A percentile compares a stretch with the other conserved stretches of the same genome.
These are phyloP conservation scores for Patella depressa DNA, from an alignment of 2,888 invertebrate species.

Conservation along the genomic window DNA sequence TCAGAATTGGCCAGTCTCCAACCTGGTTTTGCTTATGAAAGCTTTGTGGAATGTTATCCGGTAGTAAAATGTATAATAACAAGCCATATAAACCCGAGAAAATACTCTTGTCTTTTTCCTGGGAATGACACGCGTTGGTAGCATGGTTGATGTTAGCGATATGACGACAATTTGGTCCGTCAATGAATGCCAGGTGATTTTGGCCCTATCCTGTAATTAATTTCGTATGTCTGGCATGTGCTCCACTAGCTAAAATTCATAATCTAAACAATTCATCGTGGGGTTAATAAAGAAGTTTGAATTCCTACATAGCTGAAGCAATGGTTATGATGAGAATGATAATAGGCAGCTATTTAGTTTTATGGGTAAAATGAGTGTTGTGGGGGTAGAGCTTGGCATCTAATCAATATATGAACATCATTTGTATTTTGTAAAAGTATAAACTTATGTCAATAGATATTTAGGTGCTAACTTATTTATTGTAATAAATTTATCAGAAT, in stretches of 20 bases:
- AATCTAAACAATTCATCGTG: conserved; percentile 21
- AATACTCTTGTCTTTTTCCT: not conserved
- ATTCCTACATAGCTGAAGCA: not conserved
- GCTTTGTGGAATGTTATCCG: conserved; percentile 3
- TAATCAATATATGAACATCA: no score
- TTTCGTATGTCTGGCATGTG: conserved; percentile 15
- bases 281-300: conserved; percentile 19
- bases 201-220: conserved; percentile 9
- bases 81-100: not conserved
- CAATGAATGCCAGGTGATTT: conserved; percentile 19
- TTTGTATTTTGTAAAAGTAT: no score
- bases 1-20: conserved; percentile 5
- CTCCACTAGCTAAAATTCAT: not conserved
- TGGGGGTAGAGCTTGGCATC: not conserved
- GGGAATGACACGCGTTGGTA: conserved; percentile 7
- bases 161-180: conserved; percentile 18
- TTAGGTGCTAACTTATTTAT: no score
- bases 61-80: conserved; percentile 5
- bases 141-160: conserved; percentile 15
- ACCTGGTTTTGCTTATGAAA: not conserved
- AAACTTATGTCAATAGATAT: not conserved
- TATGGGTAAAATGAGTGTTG: conserved; percentile 19
- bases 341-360: conserved; percentile 13
- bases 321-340: conserved; percentile 11
- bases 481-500: no score